A percentile compares a stretch with the other conserved stretches of the same genome.
Evolutionary conservation across 2,888 invertebrate species (phyloP).

Genomic region (Poecilus cupreus): DNA sequence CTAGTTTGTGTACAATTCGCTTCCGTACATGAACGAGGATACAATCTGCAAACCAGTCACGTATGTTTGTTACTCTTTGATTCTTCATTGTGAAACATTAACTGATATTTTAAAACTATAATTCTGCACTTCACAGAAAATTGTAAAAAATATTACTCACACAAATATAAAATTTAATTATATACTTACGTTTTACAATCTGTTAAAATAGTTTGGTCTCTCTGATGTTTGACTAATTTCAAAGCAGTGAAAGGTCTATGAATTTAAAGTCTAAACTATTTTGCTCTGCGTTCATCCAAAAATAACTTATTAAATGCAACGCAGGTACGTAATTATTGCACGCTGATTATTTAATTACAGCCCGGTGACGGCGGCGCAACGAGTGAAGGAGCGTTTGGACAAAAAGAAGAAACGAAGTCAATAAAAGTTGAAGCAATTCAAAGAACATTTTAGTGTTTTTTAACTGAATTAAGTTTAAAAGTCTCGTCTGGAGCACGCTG

Average conservation of each 20-base stretch:
- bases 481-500: slow-evolving; percentile 12
- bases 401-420: slow-evolving; percentile 6
- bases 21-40: not conserved
- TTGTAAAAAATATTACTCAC: not conserved
- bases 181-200: slow-evolving; percentile 20
- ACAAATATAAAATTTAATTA: slow-evolving; percentile 12
- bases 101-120: not conserved
- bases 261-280: too few species aligned
- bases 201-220: slow-evolving; percentile 33
- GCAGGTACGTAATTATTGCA: slow-evolving; percentile 20
- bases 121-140: not conserved
- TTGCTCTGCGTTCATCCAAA: too few species aligned
- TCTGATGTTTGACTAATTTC: slow-evolving; percentile 14
- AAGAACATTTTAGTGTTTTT: slow-evolving; percentile 44
- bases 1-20: slow-evolving; percentile 54
- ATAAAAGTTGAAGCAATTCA: slow-evolving; percentile 36
- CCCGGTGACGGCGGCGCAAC: not conserved
- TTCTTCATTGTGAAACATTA: slow-evolving; percentile 1
- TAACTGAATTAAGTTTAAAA: slow-evolving; percentile 37
- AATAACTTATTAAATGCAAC: too few species aligned
- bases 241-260: not conserved
- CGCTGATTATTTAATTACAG: slow-evolving; percentile 13
- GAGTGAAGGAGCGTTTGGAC: not conserved
- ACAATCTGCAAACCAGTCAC: slow-evolving; percentile 58
- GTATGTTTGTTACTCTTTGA: slow-evolving; percentile 58